Evolutionary conservation across 2,113 vertebrate genomes (phyloP), one percentile per base, ranked within the genome.

Genomic region (Odontesthes bonariensis): DNA sequence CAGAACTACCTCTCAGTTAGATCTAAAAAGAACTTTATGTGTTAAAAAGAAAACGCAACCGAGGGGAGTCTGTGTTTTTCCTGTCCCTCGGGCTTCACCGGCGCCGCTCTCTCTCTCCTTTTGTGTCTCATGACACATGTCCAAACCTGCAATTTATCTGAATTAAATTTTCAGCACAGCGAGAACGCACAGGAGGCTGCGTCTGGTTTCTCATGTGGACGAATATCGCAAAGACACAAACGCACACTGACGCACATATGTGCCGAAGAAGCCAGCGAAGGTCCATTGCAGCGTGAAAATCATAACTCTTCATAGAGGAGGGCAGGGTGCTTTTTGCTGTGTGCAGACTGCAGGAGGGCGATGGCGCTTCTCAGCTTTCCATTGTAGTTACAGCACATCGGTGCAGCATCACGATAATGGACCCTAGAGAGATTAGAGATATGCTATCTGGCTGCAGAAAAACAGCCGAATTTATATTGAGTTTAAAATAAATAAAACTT

Each of bases 221-320:
- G 55, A 40, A 23, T 31, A 38, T 38, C 7, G 5, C 66, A 44
- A 20, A 67, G 62, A 32, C 13, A 22, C 52, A 55, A 49, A 62
- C n/a, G 47, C 64, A 58, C 1, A 20, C 59, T 55, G 3, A 20
- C 19, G 7, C 49, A 68, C n/a, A 66, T 16, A 47, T 5, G 27
- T 3, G 52, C 20, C n/a, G 14, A 17, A 12, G 16, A 7, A 42
- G 16, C 9, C 19, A 2, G 57, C 1, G 11, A 56, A 57, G 23
- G 22, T 68, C 72, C 59, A 59, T 57, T n/a, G 49, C 73, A 54
- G 68, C 13, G 2, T 75, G 69, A 70, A 51, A 46, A 55, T 58
- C 56, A 55, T 42, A 44, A 27, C 16, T 71, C 44, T 59, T 3
- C 47, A 54, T 17, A 63, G 35, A 68, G 51, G 46, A 70, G 53